Evolutionary conservation across 2,797 vertebrate genomes (phyloP).

Genomic region (Sparus aurata): DNA sequence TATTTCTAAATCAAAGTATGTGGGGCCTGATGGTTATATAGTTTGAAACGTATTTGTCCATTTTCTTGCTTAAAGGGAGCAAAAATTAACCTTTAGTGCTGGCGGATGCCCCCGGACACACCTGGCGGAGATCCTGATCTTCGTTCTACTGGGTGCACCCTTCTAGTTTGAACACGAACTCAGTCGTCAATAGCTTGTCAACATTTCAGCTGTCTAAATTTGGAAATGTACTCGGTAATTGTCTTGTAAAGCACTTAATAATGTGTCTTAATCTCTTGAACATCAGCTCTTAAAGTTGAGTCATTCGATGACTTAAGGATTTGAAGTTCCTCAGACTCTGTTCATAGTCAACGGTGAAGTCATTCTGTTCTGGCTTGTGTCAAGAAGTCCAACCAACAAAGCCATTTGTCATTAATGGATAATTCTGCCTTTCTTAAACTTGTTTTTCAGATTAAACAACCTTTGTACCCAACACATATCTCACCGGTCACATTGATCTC

Average conservation of each 20-base stretch:
- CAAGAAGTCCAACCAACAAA: not conserved
- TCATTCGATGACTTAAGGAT: not conserved
- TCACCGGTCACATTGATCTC: not conserved
- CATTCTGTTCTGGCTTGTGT: not conserved
- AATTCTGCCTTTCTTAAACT: not conserved
- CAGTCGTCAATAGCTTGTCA: not conserved
- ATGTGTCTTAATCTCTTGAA: too few species aligned
- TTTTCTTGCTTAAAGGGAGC: too few species aligned
- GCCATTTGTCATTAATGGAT: not conserved
- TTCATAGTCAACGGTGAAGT: not conserved
- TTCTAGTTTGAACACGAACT: not conserved
- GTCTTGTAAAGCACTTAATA: not conserved
- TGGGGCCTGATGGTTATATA: too few species aligned
- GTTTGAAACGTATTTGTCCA: too few species aligned
- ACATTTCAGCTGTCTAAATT: not conserved
- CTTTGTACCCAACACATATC: not conserved
- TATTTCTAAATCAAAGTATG: too few species aligned
- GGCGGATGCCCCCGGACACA: too few species aligned
- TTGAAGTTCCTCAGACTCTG: not conserved
- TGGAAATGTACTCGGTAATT: not conserved
- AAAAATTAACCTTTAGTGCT: too few species aligned
- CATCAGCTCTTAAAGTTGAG: too few species aligned
- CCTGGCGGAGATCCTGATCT: too few species aligned
- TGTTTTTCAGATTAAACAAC: not conserved
- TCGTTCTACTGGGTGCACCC: too few species aligned